Percentiles rank a stretch among this genome's conserved stretches.
Conservation (phyloP, 2,888 invertebrate genomes). For the Nesidiocoris tenuis region DNA sequence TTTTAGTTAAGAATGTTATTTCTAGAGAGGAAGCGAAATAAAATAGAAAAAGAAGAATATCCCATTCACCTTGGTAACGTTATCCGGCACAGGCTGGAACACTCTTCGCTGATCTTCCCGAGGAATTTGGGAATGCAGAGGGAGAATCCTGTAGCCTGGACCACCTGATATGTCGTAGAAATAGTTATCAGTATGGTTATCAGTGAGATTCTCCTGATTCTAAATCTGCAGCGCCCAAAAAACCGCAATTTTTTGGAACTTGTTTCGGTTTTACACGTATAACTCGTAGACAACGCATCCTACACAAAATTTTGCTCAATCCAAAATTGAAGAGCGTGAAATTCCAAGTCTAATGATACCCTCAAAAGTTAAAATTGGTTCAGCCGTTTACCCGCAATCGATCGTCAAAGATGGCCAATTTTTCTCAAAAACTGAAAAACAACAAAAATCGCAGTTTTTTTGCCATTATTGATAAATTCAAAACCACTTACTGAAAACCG, state of each 20-base stretch:
- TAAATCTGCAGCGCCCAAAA: not conserved
- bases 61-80: slow-evolving; percentile 75
- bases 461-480: no score
- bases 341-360: no score
- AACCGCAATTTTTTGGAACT: no score
- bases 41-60: no score
- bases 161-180: slow-evolving; percentile 57
- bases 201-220: not conserved
- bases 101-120: slow-evolving; percentile 92
- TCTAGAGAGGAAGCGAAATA: no score
- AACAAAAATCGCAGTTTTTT: not conserved
- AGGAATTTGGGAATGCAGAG: slow-evolving; percentile 96
- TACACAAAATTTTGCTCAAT: no score
- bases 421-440: not conserved
- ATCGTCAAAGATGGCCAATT: no score
- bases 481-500: slow-evolving; percentile 63
- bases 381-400: no score
- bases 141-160: slow-evolving; percentile 73
- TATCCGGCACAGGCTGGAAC: slow-evolving; percentile 80
- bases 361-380: no score
- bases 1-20: not conserved
- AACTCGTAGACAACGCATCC: no score
- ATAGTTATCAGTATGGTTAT: not conserved
- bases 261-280: no score
- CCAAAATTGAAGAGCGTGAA: no score